Evolutionary conservation across 2,797 vertebrate species (phyloP), one percentile per base, ranked within the genome.

Genomic region (Rhynchotus rufescens): DNA sequence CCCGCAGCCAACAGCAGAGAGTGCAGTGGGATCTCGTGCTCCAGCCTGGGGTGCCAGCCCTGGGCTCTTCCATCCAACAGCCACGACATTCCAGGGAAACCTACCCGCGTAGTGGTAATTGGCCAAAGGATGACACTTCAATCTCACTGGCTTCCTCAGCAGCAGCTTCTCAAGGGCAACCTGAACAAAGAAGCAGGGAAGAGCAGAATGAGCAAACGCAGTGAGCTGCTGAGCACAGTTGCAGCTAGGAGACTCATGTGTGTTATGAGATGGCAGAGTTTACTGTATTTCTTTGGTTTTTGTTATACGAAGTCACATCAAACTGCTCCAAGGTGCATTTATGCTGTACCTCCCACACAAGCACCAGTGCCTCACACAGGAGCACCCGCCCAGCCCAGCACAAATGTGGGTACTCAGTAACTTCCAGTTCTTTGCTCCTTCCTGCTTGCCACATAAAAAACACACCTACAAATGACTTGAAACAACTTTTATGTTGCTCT

Each of bases 41-140:
- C 80, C n/a, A 64, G 69, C 23, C 20, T 17, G 44, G 47, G 60
- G 69, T n/a, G 42, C 16, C 52, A 57, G 49, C 54, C 56, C 64
- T 36, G 42, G 47, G 28, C 57, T 62, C 44, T 60, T 15, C 12
- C 26, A 6, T 79, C 36, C 40, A 76, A 40, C 10, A 75, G 64
- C 62, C 0, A 68, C 9, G 42, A 66, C 67, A 34, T 22, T 2
- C 1, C 52, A 68, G 34, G 52, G 59, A 79, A 75, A 97, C 97
- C 77, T 97, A 99, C 98, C 98, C 1, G 98, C 98, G 49, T 99
- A 99, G 97, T 99, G 98, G 95, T 99, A 99, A 96, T 97, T 98
- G 91, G 97, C 97, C 91, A 98, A 94, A 89, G 96, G 97, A 89
- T 98, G 98, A 81, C 96, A 97, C 96, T 97, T 97, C 95, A 97